These are phyloP conservation scores for Gadus chalcogrammus DNA, from an alignment of 2,113 vertebrate species.

Conservation along the genomic window DNA sequence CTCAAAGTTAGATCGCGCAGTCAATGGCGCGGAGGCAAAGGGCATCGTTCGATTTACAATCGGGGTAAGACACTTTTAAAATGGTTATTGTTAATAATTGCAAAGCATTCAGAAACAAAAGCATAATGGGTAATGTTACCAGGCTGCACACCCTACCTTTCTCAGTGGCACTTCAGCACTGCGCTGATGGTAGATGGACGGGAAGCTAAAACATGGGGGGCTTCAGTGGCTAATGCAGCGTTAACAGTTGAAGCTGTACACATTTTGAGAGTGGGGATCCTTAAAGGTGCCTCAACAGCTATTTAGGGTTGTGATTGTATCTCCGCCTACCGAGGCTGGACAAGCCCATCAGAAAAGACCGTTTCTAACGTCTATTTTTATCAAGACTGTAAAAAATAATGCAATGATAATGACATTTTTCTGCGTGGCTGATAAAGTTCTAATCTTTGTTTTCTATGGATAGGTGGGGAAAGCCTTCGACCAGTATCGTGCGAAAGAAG, in stretches of 20 bases:
- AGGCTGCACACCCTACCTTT: neutral
- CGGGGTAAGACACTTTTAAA: constrained; percentile 50
- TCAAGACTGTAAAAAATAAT: too few relatives aligned
- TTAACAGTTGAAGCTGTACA: too few relatives aligned
- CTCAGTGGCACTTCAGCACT: neutral
- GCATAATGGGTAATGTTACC: neutral
- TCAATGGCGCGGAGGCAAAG: rapidly evolving
- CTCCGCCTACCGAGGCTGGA: too few relatives aligned
- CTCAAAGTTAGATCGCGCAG: rapidly evolving
- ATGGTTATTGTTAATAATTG: neutral
- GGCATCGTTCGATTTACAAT: constrained; percentile 63
- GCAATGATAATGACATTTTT: neutral
- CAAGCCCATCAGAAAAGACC: too few relatives aligned
- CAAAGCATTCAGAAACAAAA: neutral
- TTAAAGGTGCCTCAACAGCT: too few relatives aligned
- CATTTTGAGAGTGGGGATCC: too few relatives aligned
- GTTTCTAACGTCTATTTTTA: too few relatives aligned
- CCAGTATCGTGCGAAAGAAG: rapidly evolving
- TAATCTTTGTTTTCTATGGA: constrained; percentile 6
- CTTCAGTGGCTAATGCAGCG: too few relatives aligned
- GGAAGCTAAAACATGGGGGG: too few relatives aligned
- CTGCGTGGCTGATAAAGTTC: neutral
- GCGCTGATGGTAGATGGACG: too few relatives aligned
- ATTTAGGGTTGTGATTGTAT: too few relatives aligned
- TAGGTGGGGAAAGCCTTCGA: constrained; percentile 70